A percentile compares a stretch with the other conserved stretches of the same genome.
phyloP scores from a whole-genome alignment of 2,888 invertebrate genomes.

The Rhaphigaster nebulosa region DNA sequence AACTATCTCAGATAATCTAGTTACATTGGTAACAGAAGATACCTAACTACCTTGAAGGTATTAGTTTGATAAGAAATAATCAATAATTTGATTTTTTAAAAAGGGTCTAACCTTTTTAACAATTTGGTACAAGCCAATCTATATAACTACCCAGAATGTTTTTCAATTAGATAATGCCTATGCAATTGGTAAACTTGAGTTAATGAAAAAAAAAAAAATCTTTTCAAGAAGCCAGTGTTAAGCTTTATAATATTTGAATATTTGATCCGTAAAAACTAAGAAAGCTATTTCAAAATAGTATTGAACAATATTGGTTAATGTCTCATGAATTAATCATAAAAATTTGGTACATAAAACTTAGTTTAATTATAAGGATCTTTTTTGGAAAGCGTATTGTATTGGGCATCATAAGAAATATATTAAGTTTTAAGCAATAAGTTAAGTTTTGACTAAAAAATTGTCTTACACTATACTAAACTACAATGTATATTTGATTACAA shows the following conservation, averaged over 20 bases:
- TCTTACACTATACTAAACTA: neutral
- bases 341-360: neutral
- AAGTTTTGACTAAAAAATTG: neutral
- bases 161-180: too few relatives aligned
- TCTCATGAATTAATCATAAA: neutral
- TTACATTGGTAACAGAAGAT: neutral
- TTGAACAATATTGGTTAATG: neutral
- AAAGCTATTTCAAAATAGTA: neutral
- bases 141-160: neutral
- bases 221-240: neutral
- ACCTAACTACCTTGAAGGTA: neutral
- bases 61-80: neutral
- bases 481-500: neutral
- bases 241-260: too few relatives aligned
- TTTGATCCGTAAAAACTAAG: neutral
- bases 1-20: neutral
- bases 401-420: neutral
- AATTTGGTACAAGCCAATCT: neutral
- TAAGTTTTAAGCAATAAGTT: neutral
- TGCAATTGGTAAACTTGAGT: neutral
- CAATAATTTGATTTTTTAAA: neutral
- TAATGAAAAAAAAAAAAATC: neutral
- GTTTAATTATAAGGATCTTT: neutral
- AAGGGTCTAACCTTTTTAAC: neutral
- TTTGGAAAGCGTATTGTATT: neutral